Evolutionary conservation across 2,888 invertebrate genomes (phyloP), one percentile per base, ranked within the genome.

Genomic region (Melieria omissa): DNA sequence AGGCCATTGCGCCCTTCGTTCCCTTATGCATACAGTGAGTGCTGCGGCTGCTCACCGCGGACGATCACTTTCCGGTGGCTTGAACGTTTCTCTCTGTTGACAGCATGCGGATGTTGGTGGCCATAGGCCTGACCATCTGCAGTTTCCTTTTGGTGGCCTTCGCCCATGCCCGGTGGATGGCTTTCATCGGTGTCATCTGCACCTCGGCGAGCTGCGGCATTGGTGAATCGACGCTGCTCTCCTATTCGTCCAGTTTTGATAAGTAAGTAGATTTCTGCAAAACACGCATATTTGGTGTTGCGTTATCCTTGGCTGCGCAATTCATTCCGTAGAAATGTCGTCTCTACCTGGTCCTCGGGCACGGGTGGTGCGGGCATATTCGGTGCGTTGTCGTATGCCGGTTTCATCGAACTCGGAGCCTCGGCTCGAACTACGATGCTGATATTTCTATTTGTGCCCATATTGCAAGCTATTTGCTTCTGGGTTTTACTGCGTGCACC

Each of bases 331-430:
- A 93, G 93, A 81, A 90, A 92, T 83, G 91, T 91, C 0, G 89
- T 94, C 42, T 93, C 93, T 0, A 90, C 92, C 5, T 94, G 93
- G 93, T 92, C 93, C 44, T 93, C 93, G 5, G 94, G 94, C 4
- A 95, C 94, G 52, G 93, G 93, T 42, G 81, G 91, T 61, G 94
- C 94, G 69, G 95, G 94, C 61, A 88, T 95, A 65, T 88, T 93
- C 78, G 95, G 94, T 6, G 90, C 94, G 0, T 82, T 92, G 10
- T 90, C 92, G 0, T 95, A 95, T 83, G 91, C 93, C 4, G 88
- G 89, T 1, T 85, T 94, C 12, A 89, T 89, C 16, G 86, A 87
- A 58, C 81, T 89, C 44, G 88, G 89, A 41, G 80, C 93, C 73
- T 85, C 84, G n/a, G 88, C 90, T 3, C 84, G 87, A 71, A 87